A percentile compares a stretch with the other conserved stretches of the same genome.
These are phyloP conservation scores for Pipistrellus nathusii DNA, from an alignment of 2,797 vertebrate species.

Conservation along the genomic window DNA sequence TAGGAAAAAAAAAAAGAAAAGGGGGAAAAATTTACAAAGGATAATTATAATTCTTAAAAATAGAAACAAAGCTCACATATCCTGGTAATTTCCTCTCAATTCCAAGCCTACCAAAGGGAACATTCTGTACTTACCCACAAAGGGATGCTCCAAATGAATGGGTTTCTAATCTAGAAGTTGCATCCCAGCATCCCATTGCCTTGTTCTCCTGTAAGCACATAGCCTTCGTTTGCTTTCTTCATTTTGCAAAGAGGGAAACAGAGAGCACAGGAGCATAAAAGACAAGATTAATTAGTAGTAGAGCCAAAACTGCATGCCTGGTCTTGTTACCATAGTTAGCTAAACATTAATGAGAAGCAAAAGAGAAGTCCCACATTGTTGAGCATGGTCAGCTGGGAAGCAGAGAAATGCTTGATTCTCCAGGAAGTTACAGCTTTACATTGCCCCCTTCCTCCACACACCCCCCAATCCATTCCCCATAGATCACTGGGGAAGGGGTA, in stretches of 20 bases:
- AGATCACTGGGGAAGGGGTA: not conserved
- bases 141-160: not conserved
- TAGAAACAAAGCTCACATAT: not conserved
- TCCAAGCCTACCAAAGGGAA: not conserved
- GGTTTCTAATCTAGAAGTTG: not conserved
- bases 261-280: not conserved
- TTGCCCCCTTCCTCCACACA: accelerated
- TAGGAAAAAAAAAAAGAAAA: not conserved
- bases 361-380: not conserved
- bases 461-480: not conserved
- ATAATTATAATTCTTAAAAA: not conserved
- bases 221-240: not conserved
- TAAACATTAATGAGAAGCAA: not conserved
- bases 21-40: not conserved
- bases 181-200: not conserved
- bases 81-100: not conserved
- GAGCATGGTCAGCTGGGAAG: not conserved
- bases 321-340: not conserved
- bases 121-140: not conserved
- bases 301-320: not conserved
- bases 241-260: not conserved
- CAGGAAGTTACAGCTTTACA: not conserved
- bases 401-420: not conserved
- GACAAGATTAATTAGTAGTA: not conserved
- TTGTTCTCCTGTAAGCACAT: not conserved